Base-by-base conservation (phyloP, 2,113 vertebrate genomes). In the Ondatra zibethicus region DNA sequence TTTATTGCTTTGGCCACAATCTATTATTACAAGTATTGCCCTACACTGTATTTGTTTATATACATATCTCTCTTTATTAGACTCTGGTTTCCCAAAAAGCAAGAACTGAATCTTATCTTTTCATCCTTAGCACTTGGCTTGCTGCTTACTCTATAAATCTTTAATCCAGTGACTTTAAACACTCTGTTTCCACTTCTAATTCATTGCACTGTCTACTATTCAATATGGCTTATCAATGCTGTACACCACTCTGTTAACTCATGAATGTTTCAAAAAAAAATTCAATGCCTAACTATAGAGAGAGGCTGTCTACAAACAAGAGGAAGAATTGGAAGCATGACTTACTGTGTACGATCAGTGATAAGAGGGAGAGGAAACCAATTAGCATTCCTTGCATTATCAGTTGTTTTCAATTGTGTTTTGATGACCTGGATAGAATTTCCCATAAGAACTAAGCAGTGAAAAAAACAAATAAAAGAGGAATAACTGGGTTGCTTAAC, bases 351-450 rank as follows among this genome's bases (percentile, higher is more conserved):
- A 94, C 0, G 36, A 81, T 88, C 77, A 68, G 93, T 90, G 97
- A 97, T 95, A 96, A 97, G 91, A 73, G 36, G 72, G 72, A 81
- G 42, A 95, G 97, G 97, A 97, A 97, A 84, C 92, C 82, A 97
- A 96, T 97, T 97, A 97, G 93, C 92, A 94, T 97, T 97, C 94
- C 94, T 97, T 90, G 88, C 92, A 95, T 90, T 96, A 95, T 96
- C 94, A 93, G 82, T 85, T 93, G 94, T 94, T 97, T 97, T 94
- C 94, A 95, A 92, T 96, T 92, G 89, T 97, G 88, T 80, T 97
- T 55, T 78, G 95, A 96, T 97, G 93, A 89, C 87, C 87, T 89
- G 63, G 78, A 96, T 95, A 97, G 84, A 80, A 76, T 94, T 97
- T 98, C 93, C 86, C 95, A 92, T 65, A 96, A 97, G 50, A 96